phyloP scores from a whole-genome alignment of 2,113 vertebrate species.

The Grus americana region DNA sequence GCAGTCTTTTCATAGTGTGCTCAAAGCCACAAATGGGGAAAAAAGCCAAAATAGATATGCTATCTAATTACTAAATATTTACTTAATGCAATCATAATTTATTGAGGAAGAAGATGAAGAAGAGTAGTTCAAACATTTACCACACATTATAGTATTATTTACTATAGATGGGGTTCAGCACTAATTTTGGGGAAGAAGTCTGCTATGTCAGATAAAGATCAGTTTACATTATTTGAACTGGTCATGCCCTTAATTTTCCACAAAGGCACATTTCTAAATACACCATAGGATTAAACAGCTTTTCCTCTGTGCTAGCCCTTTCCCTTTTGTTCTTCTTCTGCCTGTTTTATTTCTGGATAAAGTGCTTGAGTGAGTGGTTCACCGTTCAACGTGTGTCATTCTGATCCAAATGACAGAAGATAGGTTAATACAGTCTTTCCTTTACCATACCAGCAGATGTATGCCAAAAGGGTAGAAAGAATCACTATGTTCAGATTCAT shows the following conservation, averaged over 20 bases:
- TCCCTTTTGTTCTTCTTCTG: background rate
- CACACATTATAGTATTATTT: background rate
- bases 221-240: background rate
- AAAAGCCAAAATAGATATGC: background rate
- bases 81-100: slow-evolving; percentile 10
- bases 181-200: background rate
- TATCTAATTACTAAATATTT: slow-evolving; percentile 39
- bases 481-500: background rate
- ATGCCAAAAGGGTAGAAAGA: background rate
- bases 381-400: background rate
- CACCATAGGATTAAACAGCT: background rate
- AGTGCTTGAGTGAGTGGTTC: background rate
- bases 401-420: background rate
- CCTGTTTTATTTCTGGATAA: background rate
- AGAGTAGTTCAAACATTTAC: slow-evolving; percentile 20
- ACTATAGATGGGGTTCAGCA: background rate
- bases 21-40: background rate
- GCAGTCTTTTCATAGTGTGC: background rate
- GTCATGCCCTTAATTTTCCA: background rate
- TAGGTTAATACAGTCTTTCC: background rate
- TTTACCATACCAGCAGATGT: background rate
- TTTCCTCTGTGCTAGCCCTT: background rate
- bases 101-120: background rate
- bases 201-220: background rate
- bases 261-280: background rate